Conservation (phyloP, 2,888 invertebrate genomes). For the Serrognathus titanus region DNA sequence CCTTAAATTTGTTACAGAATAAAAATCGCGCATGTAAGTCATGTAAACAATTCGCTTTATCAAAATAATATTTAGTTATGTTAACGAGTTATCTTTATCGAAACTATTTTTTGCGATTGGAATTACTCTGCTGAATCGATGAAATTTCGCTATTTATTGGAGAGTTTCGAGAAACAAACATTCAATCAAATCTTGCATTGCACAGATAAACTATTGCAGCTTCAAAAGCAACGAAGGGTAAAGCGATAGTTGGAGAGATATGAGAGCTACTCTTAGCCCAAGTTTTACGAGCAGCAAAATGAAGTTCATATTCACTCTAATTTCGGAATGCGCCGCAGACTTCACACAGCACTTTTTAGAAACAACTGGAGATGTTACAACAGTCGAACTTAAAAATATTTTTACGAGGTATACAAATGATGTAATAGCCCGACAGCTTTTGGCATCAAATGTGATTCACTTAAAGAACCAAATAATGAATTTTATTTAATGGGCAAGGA, state of each 20-base stretch:
- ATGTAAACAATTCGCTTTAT: no score
- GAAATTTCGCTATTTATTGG: no score
- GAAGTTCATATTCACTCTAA: slow-evolving; percentile 36
- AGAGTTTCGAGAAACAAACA: no score
- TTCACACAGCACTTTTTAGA: slow-evolving; percentile 29
- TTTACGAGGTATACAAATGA: slow-evolving; percentile 53
- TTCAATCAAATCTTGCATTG: no score
- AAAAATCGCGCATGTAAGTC: no score
- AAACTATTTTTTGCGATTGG: no score
- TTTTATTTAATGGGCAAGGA: slow-evolving; percentile 11
- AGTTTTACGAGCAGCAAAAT: slow-evolving; percentile 44
- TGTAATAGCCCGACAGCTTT: slow-evolving; percentile 55
- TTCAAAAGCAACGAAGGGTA: no score
- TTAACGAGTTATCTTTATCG: no score
- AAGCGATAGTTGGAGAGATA: slow-evolving; percentile 39
- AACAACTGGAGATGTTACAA: slow-evolving; percentile 22
- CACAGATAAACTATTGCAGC: no score
- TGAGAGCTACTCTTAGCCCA: slow-evolving; percentile 48
- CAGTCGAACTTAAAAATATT: slow-evolving; percentile 48
- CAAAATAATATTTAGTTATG: no score
- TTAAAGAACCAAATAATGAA: slow-evolving; percentile 44
- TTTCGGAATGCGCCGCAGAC: slow-evolving; percentile 29
- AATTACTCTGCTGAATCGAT: no score
- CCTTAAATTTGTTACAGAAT: no score
- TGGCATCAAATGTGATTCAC: slow-evolving; percentile 55